Evolutionary conservation across 2,797 vertebrate species (phyloP).

Genomic region (Ciconia nigra): DNA sequence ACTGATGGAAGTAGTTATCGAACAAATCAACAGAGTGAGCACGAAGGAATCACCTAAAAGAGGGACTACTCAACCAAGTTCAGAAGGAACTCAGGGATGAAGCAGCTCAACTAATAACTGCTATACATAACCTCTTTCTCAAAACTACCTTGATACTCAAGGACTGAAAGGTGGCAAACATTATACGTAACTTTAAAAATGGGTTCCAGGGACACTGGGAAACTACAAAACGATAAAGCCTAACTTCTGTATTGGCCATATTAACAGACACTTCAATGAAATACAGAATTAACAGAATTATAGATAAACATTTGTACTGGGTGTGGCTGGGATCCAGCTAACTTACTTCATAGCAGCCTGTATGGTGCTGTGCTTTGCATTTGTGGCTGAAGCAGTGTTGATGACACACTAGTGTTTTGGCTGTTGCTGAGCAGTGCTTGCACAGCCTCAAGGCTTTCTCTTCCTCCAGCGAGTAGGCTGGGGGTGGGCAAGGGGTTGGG

Average conservation of each 20-base stretch:
- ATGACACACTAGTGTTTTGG: background rate
- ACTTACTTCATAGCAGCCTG: background rate
- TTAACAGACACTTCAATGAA: background rate
- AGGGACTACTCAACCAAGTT: background rate
- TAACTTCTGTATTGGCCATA: background rate
- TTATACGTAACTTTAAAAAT: background rate
- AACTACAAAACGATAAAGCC: background rate
- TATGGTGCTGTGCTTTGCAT: background rate
- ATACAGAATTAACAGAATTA: background rate
- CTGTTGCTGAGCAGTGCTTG: background rate
- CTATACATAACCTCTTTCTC: background rate
- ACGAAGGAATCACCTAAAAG: background rate
- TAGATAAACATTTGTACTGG: background rate
- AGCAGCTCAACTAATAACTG: background rate
- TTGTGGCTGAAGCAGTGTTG: background rate
- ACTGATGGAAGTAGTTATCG: background rate
- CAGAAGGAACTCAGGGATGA: background rate
- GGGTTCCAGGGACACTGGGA: background rate
- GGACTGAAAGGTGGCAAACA: background rate
- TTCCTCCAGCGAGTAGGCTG: fast-evolving
- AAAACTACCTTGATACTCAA: background rate
- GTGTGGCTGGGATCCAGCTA: background rate
- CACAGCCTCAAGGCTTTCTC: background rate
- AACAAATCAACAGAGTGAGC: background rate
- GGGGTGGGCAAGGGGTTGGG: background rate